Evolutionary conservation across 2,888 invertebrate genomes (phyloP).

Genomic region (Empis livida): DNA sequence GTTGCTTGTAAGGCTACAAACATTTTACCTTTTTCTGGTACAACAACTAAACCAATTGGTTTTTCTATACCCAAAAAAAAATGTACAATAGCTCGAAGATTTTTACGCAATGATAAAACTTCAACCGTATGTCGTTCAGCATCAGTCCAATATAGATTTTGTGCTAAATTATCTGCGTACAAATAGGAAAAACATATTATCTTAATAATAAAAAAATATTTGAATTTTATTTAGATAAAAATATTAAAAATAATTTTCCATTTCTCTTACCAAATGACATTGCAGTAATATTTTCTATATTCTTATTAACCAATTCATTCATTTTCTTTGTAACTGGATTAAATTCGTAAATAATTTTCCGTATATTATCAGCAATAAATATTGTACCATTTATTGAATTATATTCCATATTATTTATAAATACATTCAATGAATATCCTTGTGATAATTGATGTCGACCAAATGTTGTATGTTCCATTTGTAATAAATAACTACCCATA

Average conservation of each 20-base stretch:
- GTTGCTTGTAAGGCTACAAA: conserved; percentile 44
- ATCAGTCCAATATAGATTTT: conserved; percentile 64
- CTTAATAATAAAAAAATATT: too few relatives aligned
- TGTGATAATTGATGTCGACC: conserved; percentile 48
- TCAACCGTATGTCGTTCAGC: conserved; percentile 48
- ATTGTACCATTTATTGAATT: conserved; percentile 43
- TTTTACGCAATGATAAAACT: conserved; percentile 47
- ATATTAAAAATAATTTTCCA: neutral
- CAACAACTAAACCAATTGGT: conserved; percentile 55
- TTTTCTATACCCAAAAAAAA: conserved; percentile 43
- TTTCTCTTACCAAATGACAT: conserved; percentile 43
- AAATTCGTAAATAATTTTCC: conserved; percentile 36
- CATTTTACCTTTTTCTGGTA: conserved; percentile 41
- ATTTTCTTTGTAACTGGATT: conserved; percentile 23
- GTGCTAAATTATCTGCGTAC: conserved; percentile 50
- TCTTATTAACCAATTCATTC: conserved; percentile 29
- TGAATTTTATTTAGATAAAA: too few relatives aligned
- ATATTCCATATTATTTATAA: conserved; percentile 54
- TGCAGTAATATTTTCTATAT: conserved; percentile 40
- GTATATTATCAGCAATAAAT: conserved; percentile 39
- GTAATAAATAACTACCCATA: conserved; percentile 42
- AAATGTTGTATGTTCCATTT: conserved; percentile 50
- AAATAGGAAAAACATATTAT: neutral
- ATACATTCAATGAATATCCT: conserved; percentile 37
- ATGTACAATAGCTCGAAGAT: conserved; percentile 45